Base-by-base conservation (phyloP, 2,797 vertebrate species). In the Neostethus bicornis region DNA sequence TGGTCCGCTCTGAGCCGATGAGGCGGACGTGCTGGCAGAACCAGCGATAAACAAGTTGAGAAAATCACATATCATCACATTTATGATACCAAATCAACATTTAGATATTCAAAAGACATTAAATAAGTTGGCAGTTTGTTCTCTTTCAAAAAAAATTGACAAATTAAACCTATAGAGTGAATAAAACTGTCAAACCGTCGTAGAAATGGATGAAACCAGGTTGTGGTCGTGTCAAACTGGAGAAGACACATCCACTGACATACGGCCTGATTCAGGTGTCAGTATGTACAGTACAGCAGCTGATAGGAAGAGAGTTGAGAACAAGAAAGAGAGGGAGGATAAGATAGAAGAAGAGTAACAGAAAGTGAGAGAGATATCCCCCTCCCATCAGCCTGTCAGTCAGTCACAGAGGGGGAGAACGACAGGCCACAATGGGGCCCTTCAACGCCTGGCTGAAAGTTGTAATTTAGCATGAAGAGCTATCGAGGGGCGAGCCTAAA, bases 391-490 rank as follows among this genome's bases (percentile, higher is more conserved):
- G 72, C 80, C 80, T 87, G 85, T 86, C 90, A 92, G 89, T 92
- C 91, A 91, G 80, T 82, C 87, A 85, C 89, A 85, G 81, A 85
- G 85, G 81, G 86, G 79, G 73, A 88, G 84, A 89, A 87, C 83
- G 87, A 91, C 90, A 88, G 86, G 87, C 89, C 85, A 88, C 88
- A 87, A 90, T 89, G 84, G 90, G 84, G 88, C 88, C 89, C 89
- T 89, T 92, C 90, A 91, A 75, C 43, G 78, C 61, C 73, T 60
- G 70, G 81, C 79, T 88, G 88, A 92, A 92, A 90, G 90, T 90
- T 90, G 87, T 89, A 90, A 90, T 91, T 90, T 91, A 83, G 87
- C 85, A 85, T 84, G 87, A 90, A 89, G 86, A 85, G 85, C 87
- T 83, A 89, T 89, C 83, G 81, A 89, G 85, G 81, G 87, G 75